Conservation (phyloP, 2,113 vertebrate species). For the Sylvicapra grimmia region DNA sequence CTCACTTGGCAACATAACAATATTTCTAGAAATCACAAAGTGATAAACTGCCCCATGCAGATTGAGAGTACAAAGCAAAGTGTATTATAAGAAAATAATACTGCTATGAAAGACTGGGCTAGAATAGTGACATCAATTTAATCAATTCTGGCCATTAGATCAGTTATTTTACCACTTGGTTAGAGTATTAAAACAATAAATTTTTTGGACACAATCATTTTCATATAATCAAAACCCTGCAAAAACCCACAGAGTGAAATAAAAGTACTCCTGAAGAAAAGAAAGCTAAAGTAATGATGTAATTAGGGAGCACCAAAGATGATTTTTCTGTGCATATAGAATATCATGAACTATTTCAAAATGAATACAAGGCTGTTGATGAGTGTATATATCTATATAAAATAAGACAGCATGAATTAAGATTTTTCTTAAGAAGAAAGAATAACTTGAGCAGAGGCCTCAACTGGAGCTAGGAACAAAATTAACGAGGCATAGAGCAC, state of each 20-base stretch:
- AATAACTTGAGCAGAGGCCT: conserved; percentile 21
- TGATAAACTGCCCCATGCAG: not conserved
- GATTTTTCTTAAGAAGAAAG: conserved; percentile 30
- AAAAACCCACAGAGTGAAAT: conserved; percentile 4
- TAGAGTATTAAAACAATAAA: not conserved
- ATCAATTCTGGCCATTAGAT: not conserved
- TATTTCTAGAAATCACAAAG: conserved; percentile 13
- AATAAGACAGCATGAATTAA: conserved; percentile 13
- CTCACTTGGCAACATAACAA: not conserved
- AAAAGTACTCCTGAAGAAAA: conserved; percentile 8
- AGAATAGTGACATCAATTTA: conserved; percentile 6
- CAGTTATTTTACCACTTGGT: conserved; percentile 11
- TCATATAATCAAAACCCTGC: not conserved
- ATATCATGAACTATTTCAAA: conserved; percentile 6
- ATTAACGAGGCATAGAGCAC: conserved; percentile 58
- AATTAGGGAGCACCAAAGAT: not conserved
- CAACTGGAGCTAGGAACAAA: conserved; percentile 38
- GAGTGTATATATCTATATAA: not conserved
- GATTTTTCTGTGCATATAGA: not conserved
- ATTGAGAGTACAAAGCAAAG: not conserved
- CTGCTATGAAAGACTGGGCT: not conserved
- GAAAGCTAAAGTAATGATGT: conserved; percentile 16
- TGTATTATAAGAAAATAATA: not conserved
- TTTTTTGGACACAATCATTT: conserved; percentile 11
- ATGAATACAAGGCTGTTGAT: not conserved